A percentile compares a stretch with the other conserved stretches of the same genome.
Evolutionary conservation across 2,888 invertebrate species (phyloP).

Genomic region (Cephonodes hylas): DNA sequence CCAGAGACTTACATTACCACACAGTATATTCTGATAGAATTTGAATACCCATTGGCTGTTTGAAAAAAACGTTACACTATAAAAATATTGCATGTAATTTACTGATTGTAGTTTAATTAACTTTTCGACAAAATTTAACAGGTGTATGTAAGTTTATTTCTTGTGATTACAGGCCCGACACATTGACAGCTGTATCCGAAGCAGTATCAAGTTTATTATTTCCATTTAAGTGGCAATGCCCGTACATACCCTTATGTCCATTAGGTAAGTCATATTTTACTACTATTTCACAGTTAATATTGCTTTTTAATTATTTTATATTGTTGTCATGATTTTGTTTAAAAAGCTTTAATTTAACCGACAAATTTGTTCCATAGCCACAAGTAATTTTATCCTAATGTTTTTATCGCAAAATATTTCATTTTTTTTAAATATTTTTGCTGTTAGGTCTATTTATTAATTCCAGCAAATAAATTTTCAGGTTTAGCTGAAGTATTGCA

Average conservation of each 20-base stretch:
- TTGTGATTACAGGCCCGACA: slow-evolving; percentile 92
- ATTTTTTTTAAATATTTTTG: no score
- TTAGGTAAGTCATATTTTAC: slow-evolving; percentile 82
- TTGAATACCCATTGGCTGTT: not conserved
- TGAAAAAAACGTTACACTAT: no score
- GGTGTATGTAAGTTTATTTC: slow-evolving; percentile 17
- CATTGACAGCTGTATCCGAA: slow-evolving; percentile 97
- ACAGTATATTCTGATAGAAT: not conserved
- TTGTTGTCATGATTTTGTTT: no score
- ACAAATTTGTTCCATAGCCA: no score
- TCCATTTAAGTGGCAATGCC: slow-evolving; percentile 99
- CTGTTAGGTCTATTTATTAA: no score
- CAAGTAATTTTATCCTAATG: no score
- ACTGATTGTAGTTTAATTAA: not conserved
- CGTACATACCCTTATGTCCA: slow-evolving; percentile 99
- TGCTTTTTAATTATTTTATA: no score
- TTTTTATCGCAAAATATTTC: not conserved
- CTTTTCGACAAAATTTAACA: not conserved
- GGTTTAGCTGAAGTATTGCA: slow-evolving; percentile 97
- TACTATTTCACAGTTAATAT: not conserved
- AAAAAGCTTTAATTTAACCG: not conserved
- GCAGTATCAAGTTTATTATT: slow-evolving; percentile 97
- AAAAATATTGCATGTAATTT: not conserved
- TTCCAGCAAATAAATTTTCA: slow-evolving; percentile 45
- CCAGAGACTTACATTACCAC: no score